These are phyloP conservation scores for Timandra comae DNA, from an alignment of 2,888 invertebrate species.

Conservation along the genomic window DNA sequence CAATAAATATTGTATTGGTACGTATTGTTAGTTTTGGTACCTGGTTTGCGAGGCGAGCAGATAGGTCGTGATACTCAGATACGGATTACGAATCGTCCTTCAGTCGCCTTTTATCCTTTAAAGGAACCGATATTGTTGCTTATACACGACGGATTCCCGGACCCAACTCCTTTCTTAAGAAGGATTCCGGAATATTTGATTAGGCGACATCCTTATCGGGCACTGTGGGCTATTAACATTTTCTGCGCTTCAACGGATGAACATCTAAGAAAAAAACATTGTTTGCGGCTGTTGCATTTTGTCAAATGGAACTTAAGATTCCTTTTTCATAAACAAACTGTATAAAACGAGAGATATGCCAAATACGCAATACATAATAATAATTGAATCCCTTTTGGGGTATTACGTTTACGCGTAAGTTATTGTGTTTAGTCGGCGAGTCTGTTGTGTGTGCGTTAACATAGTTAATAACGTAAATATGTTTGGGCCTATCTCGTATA, in stretches of 20 bases:
- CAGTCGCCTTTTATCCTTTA: slow-evolving; percentile 57
- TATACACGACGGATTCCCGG: slow-evolving; percentile 52
- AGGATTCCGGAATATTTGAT: slow-evolving; percentile 68
- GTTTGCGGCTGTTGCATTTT: slow-evolving; percentile 33
- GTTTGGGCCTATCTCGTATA: slow-evolving; percentile 17
- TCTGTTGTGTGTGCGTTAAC: slow-evolving; percentile 10
- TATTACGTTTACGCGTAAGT: slow-evolving; percentile 11
- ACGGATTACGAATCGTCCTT: slow-evolving; percentile 61
- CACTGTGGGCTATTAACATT: slow-evolving; percentile 59
- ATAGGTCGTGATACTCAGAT: slow-evolving; percentile 42
- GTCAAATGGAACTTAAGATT: slow-evolving; percentile 25
- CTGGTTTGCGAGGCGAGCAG: slow-evolving; percentile 25
- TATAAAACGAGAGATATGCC: slow-evolving; percentile 18
- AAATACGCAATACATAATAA: slow-evolving; percentile 17
- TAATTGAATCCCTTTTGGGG: slow-evolving; percentile 12
- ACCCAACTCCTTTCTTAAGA: slow-evolving; percentile 51
- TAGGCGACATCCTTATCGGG: slow-evolving; percentile 59
- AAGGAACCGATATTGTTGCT: slow-evolving; percentile 64
- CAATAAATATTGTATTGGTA: not conserved
- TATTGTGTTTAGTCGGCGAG: slow-evolving; percentile 9
- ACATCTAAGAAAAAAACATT: slow-evolving; percentile 42
- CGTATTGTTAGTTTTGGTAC: slow-evolving; percentile 23
- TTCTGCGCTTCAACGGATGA: slow-evolving; percentile 36
- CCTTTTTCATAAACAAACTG: slow-evolving; percentile 14
- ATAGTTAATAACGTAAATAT: slow-evolving; percentile 20